These are phyloP conservation scores for Noctua pronuba DNA, from an alignment of 2,888 invertebrate species.

Conservation along the genomic window DNA sequence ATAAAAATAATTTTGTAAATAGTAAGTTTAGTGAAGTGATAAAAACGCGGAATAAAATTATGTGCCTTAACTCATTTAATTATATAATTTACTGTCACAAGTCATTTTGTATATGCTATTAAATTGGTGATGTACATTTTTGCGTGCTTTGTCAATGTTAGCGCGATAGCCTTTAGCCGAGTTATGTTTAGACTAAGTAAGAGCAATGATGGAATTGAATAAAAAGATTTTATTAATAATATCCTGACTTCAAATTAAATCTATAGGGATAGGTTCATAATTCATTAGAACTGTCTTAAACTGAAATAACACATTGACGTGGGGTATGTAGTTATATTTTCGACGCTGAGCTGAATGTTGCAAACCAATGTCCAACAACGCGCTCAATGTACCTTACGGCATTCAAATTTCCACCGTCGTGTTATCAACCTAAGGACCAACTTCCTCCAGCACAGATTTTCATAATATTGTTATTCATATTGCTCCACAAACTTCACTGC, in stretches of 20 bases:
- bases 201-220: constrained; percentile 31
- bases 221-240: constrained; percentile 14
- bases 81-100: constrained; percentile 65
- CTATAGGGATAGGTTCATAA: neutral
- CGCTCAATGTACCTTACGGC: neutral
- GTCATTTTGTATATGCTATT: constrained; percentile 52
- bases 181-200: constrained; percentile 35
- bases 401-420: neutral
- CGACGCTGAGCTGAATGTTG: neutral
- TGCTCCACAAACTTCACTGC: neutral
- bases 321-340: neutral
- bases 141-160: constrained; percentile 41
- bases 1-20: constrained; percentile 79
- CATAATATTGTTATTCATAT: neutral
- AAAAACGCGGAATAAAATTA: constrained; percentile 75
- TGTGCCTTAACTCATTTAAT: constrained; percentile 81
- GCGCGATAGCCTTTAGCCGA: constrained; percentile 27
- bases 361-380: neutral
- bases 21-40: constrained; percentile 80
- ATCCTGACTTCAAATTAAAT: constrained; percentile 7
- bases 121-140: constrained; percentile 55
- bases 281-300: constrained; percentile 6
- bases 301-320: neutral
- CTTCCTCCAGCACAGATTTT: neutral
- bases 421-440: constrained; percentile 29